These are phyloP conservation scores for Carassius carassius DNA, from an alignment of 2,113 vertebrate species.

Conservation along the genomic window DNA sequence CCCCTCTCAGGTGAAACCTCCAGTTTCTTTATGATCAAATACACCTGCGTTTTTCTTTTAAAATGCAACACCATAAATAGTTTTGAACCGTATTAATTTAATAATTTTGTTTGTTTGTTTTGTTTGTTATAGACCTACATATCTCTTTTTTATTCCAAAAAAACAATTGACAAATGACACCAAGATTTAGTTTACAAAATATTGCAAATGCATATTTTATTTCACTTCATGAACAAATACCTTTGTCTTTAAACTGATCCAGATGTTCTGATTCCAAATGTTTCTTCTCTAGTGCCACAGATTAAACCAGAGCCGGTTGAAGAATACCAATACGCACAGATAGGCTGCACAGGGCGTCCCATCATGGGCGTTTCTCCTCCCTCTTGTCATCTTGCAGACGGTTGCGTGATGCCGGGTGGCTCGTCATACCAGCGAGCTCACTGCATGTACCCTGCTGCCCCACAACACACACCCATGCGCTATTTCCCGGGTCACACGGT, in stretches of 20 bases:
- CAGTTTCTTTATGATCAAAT: not conserved
- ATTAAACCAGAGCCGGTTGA: slow-evolving; percentile 94
- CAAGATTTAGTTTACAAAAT: too few species aligned
- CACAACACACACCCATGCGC: slow-evolving; percentile 70
- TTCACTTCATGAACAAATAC: not conserved
- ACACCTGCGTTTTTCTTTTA: too few species aligned
- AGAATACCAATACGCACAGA: slow-evolving; percentile 82
- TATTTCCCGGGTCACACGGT: slow-evolving; percentile 67
- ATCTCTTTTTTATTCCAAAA: too few species aligned
- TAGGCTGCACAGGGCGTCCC: slow-evolving; percentile 77
- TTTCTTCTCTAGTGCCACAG: slow-evolving; percentile 37
- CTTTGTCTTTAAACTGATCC: not conserved
- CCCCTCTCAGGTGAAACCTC: slow-evolving; percentile 78
- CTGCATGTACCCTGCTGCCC: slow-evolving; percentile 72
- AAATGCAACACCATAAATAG: too few species aligned
- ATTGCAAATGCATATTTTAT: too few species aligned
- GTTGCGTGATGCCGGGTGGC: slow-evolving; percentile 76
- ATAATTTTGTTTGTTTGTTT: too few species aligned
- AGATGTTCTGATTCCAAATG: too few species aligned
- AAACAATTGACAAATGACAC: too few species aligned
- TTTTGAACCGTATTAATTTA: too few species aligned
- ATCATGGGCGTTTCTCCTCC: slow-evolving; percentile 78
- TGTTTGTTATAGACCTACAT: too few species aligned
- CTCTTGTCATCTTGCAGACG: slow-evolving; percentile 73
- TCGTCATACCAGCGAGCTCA: slow-evolving; percentile 80